phyloP scores from a whole-genome alignment of 2,113 vertebrate species.

The Cinclus mexicanus region DNA sequence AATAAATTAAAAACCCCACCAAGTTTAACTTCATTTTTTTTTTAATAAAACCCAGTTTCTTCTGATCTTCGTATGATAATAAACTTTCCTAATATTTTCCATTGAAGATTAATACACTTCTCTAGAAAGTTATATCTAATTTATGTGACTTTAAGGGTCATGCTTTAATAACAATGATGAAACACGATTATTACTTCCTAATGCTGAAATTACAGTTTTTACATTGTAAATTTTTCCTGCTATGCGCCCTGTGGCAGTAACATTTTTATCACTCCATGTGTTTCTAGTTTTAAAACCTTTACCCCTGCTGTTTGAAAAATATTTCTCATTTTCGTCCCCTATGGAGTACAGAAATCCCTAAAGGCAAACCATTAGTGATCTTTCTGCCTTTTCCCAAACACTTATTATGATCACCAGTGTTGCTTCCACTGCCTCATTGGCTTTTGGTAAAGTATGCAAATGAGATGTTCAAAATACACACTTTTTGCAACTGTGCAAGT shows the following conservation, averaged over 20 bases:
- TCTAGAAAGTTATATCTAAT: constrained; percentile 87
- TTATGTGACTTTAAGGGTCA: constrained; percentile 94
- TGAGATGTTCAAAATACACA: constrained; percentile 99
- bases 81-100: constrained; percentile 82
- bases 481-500: constrained; percentile 99
- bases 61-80: constrained; percentile 72
- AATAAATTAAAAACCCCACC: neutral
- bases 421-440: constrained; percentile 99
- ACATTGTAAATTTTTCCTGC: constrained; percentile 91
- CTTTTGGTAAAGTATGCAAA: constrained; percentile 99
- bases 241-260: constrained; percentile 99
- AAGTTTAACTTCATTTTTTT: constrained; percentile 46
- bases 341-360: constrained; percentile 99
- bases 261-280: constrained; percentile 99
- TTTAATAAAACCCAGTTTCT: constrained; percentile 29
- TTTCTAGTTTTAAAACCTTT: constrained; percentile 99
- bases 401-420: constrained; percentile 99
- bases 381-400: constrained; percentile 99
- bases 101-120: constrained; percentile 85
- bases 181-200: constrained; percentile 99
- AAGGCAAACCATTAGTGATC: constrained; percentile 99
- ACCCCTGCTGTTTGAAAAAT: constrained; percentile 99
- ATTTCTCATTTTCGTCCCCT: constrained; percentile 99
- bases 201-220: constrained; percentile 99
- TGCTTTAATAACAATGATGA: constrained; percentile 99